Conservation (phyloP, 53 echinoderm and acorn worm species). For the Crossaster papposus region DNA sequence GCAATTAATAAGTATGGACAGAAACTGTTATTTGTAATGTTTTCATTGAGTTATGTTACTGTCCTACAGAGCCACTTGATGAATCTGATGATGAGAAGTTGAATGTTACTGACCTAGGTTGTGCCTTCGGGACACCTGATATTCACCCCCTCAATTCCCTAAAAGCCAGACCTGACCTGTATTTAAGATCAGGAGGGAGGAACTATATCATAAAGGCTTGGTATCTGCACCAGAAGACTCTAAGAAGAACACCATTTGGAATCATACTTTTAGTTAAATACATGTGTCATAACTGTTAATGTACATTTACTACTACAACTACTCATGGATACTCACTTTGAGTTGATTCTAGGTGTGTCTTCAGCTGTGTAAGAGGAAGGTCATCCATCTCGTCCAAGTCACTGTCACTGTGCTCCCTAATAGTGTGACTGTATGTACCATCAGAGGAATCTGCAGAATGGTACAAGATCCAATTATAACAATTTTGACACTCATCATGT, state of each 20-base stretch:
- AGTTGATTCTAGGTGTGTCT: background rate
- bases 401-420: background rate
- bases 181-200: background rate
- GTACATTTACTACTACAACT: background rate
- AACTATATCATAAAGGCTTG: background rate
- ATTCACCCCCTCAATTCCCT: too few relatives aligned
- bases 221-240: background rate
- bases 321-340: background rate
- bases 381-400: constrained; percentile 8
- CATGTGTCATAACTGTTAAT: background rate
- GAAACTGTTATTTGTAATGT: too few relatives aligned
- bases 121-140: too few relatives aligned
- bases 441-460: background rate
- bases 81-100: too few relatives aligned
- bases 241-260: background rate
- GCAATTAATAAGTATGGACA: too few relatives aligned
- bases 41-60: too few relatives aligned
- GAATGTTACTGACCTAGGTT: too few relatives aligned
- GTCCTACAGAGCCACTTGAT: too few relatives aligned
- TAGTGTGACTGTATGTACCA: background rate
- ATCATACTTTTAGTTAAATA: background rate
- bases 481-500: background rate
- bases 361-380: background rate
- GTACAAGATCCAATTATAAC: background rate
- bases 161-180: too few relatives aligned